Percentiles rank a stretch among this genome's conserved stretches.
These are phyloP conservation scores for Peromyscus maniculatus DNA, from an alignment of 2,113 vertebrate species.

Conservation along the genomic window DNA sequence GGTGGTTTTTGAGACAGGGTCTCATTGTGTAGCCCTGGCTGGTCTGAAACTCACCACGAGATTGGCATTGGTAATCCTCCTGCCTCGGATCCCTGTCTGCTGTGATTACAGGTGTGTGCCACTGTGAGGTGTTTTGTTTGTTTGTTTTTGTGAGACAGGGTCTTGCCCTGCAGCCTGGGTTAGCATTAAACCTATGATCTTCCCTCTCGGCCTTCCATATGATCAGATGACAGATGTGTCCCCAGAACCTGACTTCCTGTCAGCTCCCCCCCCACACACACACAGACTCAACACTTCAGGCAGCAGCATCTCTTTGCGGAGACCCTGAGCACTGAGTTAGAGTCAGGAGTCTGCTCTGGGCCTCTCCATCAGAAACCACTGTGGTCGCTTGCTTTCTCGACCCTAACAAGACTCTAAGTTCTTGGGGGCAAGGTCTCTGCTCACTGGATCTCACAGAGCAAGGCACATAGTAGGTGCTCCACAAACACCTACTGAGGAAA, in stretches of 20 bases:
- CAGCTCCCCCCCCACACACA: too few relatives aligned
- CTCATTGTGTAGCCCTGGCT: neutral
- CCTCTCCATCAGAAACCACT: too few relatives aligned
- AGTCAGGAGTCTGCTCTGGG: neutral
- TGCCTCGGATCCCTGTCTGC: neutral
- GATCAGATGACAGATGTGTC: neutral
- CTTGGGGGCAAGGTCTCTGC: neutral
- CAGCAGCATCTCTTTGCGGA: neutral
- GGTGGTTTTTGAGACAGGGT: neutral
- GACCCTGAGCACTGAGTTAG: neutral
- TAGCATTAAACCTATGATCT: neutral
- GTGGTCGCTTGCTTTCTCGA: neutral
- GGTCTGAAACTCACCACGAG: neutral
- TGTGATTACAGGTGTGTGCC: neutral
- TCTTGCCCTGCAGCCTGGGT: neutral
- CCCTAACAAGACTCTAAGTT: neutral
- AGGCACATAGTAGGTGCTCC: neutral
- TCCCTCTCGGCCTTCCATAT: neutral
- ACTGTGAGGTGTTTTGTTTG: neutral
- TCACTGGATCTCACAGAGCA: neutral
- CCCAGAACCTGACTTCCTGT: neutral
- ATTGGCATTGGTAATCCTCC: neutral
- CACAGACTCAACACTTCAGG: neutral
- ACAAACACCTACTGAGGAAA: neutral
- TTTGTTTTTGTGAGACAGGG: neutral